Evolutionary conservation across 2,113 vertebrate species (phyloP), one percentile per base, ranked within the genome.

Genomic region (Brienomyrus brachyistius): DNA sequence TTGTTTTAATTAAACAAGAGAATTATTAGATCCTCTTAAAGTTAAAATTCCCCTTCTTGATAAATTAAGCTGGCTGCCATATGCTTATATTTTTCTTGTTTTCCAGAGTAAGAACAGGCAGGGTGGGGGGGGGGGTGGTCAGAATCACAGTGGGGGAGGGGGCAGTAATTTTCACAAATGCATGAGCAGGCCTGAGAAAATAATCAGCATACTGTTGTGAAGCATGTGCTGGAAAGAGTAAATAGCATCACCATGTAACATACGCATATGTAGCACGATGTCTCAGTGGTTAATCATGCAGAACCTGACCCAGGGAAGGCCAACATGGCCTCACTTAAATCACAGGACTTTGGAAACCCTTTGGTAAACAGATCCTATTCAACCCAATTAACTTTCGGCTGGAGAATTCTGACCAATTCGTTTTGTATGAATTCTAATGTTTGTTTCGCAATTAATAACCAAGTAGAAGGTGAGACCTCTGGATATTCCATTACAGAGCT

Each of bases 1-100:
- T 13, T 27, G 27, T 11, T 27, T 66, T 31, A 66, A 31, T 27
- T 4, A 66, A 11, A 10, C n/a, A n/a, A 62, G 62, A 66, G n/a
- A 11, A 27, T 4, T 27, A 66, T 66, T 66, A 31, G 62, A 3
- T 11, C 9, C 62, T 27, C n/a, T 27, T 66, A 10, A 94, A 95
- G 96, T 96, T 96, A 87, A 77, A 91, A 92, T 90, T 66, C 94
- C 93, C 92, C 92, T 89, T 1, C 95, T 11, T 31, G 56, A 59
- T 59, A 27, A 66, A 31, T 66, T 1, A 66, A 66, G 62, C n/a
- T 31, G 9, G 62, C n/a, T 54, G 13, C 15, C 15, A 13, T 54
- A 54, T 54, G 3, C 27, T 70, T 70, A 27, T 70, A 13, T 70
- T n/a, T n/a, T n/a, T n/a, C 27, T 70, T 70, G 27, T 31, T 70